These are phyloP conservation scores for Cyclina sinensis DNA, from an alignment of 1,140 invertebrate species.

Conservation along the genomic window DNA sequence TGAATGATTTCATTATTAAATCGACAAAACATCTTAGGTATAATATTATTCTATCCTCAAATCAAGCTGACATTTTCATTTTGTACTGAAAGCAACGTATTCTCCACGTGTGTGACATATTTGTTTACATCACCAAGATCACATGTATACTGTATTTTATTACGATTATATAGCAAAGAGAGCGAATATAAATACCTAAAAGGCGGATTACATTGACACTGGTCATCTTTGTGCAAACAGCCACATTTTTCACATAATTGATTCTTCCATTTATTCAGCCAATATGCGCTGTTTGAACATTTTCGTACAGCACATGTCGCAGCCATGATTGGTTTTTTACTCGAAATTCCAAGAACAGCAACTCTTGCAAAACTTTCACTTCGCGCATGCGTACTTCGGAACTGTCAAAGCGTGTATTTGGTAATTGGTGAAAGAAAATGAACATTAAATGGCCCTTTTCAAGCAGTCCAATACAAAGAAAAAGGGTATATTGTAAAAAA, in stretches of 20 bases:
- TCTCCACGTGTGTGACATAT: background rate
- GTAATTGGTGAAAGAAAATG: too few relatives aligned
- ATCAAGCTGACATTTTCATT: background rate
- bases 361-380: too few relatives aligned
- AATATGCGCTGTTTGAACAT: background rate
- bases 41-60: too few relatives aligned
- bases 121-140: background rate
- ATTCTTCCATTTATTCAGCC: background rate
- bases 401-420: too few relatives aligned
- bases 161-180: background rate
- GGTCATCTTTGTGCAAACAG: background rate
- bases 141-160: background rate
- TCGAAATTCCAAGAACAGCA: too few relatives aligned
- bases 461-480: too few relatives aligned
- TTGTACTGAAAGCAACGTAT: background rate
- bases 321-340: background rate
- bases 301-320: background rate
- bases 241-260: constrained; percentile 20
- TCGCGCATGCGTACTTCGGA: too few relatives aligned
- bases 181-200: background rate
- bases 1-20: too few relatives aligned
- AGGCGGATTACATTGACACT: background rate
- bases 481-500: too few relatives aligned
- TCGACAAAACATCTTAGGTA: too few relatives aligned
- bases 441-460: too few relatives aligned